phyloP scores from a whole-genome alignment of 2,113 vertebrate genomes.

The Pterocles orientalis region DNA sequence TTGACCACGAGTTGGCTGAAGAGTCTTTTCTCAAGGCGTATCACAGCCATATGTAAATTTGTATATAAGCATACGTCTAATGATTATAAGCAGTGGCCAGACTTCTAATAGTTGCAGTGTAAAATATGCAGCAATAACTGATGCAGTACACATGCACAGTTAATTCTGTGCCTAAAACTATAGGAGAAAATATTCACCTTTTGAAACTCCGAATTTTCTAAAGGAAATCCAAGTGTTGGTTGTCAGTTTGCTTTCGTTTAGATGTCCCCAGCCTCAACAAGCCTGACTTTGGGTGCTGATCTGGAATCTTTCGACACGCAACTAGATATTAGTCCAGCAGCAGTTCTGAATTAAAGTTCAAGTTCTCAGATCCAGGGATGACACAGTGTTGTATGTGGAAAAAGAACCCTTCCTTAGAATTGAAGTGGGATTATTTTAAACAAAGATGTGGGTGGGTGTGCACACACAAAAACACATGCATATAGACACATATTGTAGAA shows the following conservation, averaged over 20 bases:
- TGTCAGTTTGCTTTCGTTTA: not conserved
- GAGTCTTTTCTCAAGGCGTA: not conserved
- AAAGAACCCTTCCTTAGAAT: not conserved
- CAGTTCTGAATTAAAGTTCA: not conserved
- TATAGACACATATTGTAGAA: not conserved
- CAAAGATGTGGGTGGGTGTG: not conserved
- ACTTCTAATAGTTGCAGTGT: not conserved
- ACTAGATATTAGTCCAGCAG: not conserved
- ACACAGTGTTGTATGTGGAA: accelerated
- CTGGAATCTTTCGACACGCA: not conserved
- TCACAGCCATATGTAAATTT: not conserved
- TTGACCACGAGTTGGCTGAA: not conserved
- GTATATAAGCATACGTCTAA: not conserved
- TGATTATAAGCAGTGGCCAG: not conserved
- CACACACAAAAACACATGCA: not conserved
- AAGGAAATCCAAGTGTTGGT: not conserved
- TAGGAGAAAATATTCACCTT: not conserved
- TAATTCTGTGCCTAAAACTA: not conserved
- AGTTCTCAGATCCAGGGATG: not conserved
- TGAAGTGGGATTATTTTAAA: not conserved
- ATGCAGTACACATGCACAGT: not conserved
- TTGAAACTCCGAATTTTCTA: not conserved
- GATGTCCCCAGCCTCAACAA: not conserved
- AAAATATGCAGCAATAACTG: not conserved
- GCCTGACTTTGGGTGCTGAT: not conserved